Percentiles rank a stretch among this genome's conserved stretches.
Evolutionary conservation across 2,888 invertebrate species (phyloP).

Genomic region (Habrosyne pyritoides): DNA sequence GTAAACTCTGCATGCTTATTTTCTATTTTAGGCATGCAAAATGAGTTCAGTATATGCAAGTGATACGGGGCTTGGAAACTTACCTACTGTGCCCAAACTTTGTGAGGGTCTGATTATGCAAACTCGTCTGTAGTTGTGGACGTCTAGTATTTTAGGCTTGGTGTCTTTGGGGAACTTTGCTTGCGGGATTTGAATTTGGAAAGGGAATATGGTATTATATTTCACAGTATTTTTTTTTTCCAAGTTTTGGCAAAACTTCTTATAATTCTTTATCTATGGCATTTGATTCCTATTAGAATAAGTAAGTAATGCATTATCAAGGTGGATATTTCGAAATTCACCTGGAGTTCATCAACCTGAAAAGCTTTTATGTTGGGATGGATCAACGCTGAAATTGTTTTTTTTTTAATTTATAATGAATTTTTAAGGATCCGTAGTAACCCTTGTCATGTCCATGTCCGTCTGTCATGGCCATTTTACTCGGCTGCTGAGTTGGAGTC

Average conservation of each 20-base stretch:
- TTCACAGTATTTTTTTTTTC: not conserved
- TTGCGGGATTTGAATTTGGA: not conserved
- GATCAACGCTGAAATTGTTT: too few species aligned
- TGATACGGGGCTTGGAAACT: constrained; percentile 60
- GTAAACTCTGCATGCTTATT: constrained; percentile 54
- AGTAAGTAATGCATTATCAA: too few species aligned
- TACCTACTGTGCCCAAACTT: constrained; percentile 25
- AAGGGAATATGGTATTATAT: not conserved
- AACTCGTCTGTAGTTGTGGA: constrained; percentile 25
- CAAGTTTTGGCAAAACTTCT: not conserved
- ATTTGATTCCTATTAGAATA: too few species aligned
- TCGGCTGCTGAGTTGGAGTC: too few species aligned
- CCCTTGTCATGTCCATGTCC: too few species aligned
- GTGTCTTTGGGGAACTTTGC: not conserved
- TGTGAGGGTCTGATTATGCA: constrained; percentile 45
- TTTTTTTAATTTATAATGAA: too few species aligned
- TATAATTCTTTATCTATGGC: not conserved
- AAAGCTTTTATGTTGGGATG: too few species aligned
- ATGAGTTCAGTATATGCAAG: constrained; percentile 59
- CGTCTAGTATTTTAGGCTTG: constrained; percentile 3
- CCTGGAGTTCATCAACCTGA: too few species aligned
- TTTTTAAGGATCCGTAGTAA: too few species aligned
- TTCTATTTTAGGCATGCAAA: constrained; percentile 64
- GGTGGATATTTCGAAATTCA: too few species aligned
- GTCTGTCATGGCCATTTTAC: too few species aligned